Conservation (phyloP, 2,888 invertebrate genomes). For the Harpalus rubripes region DNA sequence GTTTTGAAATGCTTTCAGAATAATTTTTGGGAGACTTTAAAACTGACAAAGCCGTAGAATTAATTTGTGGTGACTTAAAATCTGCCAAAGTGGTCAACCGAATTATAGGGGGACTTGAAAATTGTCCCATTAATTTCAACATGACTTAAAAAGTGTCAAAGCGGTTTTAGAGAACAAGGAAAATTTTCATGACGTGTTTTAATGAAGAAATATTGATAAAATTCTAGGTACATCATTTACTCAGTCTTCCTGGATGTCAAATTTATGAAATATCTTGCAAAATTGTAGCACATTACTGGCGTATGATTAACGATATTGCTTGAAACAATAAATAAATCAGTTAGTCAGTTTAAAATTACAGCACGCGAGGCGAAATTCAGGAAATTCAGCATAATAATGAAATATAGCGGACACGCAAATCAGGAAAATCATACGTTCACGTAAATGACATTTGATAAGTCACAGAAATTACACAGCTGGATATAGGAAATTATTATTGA, state of each 20-base stretch:
- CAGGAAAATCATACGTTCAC: slow-evolving; percentile 31
- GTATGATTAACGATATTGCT: slow-evolving; percentile 20
- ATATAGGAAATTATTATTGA: too few relatives aligned
- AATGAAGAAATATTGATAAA: neutral
- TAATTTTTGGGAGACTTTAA: too few relatives aligned
- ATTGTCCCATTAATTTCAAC: too few relatives aligned
- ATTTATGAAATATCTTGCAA: slow-evolving; percentile 41
- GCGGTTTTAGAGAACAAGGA: too few relatives aligned
- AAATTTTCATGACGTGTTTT: neutral
- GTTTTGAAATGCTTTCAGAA: too few relatives aligned
- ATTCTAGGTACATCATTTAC: neutral
- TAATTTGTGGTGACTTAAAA: too few relatives aligned
- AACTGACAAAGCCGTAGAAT: too few relatives aligned
- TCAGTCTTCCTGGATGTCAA: neutral
- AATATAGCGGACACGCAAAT: slow-evolving; percentile 26
- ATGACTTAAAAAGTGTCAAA: too few relatives aligned
- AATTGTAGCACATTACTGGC: slow-evolving; percentile 12
- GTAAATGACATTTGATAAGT: slow-evolving; percentile 16
- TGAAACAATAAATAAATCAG: slow-evolving; percentile 29
- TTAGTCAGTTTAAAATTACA: slow-evolving; percentile 43
- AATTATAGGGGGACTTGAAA: too few relatives aligned
- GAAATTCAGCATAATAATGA: slow-evolving; percentile 47
- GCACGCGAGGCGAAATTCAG: slow-evolving; percentile 36
- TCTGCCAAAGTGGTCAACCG: too few relatives aligned
- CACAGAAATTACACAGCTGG: neutral